A percentile compares a stretch with the other conserved stretches of the same genome.
Conservation (phyloP, 2,797 vertebrate species). For the Hafferia zeledoni region DNA sequence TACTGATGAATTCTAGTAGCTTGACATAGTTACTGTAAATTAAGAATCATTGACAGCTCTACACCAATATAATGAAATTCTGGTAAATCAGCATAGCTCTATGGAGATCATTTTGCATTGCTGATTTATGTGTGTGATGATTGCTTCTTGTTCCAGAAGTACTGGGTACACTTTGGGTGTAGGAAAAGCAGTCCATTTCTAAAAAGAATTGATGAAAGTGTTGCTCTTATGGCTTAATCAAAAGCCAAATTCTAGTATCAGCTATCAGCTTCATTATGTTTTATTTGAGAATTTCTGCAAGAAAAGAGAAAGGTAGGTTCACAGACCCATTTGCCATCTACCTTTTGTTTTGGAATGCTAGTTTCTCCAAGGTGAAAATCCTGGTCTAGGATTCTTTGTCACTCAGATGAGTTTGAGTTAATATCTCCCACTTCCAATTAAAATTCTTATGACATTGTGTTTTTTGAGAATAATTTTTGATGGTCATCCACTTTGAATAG, state of each 20-base stretch:
- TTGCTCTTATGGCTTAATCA: neutral
- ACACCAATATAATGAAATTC: neutral
- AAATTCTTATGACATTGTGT: neutral
- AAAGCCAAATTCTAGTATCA: neutral
- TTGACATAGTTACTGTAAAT: neutral
- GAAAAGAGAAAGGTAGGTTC: neutral
- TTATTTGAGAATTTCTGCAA: neutral
- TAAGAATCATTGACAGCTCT: neutral
- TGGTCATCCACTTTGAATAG: neutral
- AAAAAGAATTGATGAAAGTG: neutral
- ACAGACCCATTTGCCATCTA: neutral
- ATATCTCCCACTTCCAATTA: neutral
- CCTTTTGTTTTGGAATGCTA: neutral
- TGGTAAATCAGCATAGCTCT: neutral
- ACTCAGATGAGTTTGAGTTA: neutral
- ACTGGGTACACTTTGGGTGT: neutral
- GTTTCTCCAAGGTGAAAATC: neutral
- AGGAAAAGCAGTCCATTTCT: neutral
- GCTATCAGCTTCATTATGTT: neutral
- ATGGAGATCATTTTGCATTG: neutral
- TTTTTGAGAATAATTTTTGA: neutral
- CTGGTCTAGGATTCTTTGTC: neutral
- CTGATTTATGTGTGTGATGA: neutral
- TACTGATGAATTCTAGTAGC: neutral
- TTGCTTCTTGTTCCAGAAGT: neutral